Percentiles rank a stretch among this genome's conserved stretches.
Evolutionary conservation across 2,113 vertebrate genomes (phyloP).

Genomic region (Siniperca chuatsi): DNA sequence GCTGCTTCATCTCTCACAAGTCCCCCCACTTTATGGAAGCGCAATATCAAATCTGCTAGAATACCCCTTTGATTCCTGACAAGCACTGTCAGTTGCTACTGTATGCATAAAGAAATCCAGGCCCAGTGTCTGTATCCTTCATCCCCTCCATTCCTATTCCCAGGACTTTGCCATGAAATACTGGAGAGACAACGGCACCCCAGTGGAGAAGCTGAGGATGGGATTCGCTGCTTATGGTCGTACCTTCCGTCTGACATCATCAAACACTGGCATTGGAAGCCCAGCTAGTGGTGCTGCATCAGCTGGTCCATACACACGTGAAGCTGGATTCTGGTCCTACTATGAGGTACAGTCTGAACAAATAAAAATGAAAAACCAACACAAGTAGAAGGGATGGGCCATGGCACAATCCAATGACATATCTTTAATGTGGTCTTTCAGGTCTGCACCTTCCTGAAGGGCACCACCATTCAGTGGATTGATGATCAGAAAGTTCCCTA

Average conservation of each 20-base stretch:
- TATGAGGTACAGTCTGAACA: conserved; percentile 83
- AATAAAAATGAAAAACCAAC: background rate
- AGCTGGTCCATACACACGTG: conserved; percentile 85
- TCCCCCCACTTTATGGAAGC: background rate
- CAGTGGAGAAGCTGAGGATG: conserved; percentile 87
- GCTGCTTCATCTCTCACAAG: background rate
- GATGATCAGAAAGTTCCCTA: conserved; percentile 86
- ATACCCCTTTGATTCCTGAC: background rate
- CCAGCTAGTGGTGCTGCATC: conserved; percentile 80
- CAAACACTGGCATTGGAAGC: conserved; percentile 75
- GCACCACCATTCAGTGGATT: conserved; percentile 79
- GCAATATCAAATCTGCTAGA: background rate
- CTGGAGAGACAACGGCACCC: conserved; percentile 85
- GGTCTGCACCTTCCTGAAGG: conserved; percentile 85
- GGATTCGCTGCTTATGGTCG: conserved; percentile 88
- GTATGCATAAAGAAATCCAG: background rate
- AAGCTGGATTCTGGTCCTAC: conserved; percentile 89
- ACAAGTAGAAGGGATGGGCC: background rate
- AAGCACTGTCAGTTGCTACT: background rate
- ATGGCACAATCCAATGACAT: background rate
- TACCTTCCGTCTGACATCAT: conserved; percentile 82
- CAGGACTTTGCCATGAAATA: conserved; percentile 87
- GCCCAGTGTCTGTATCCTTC: background rate
- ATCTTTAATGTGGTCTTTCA: conserved; percentile 46
- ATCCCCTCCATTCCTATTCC: background rate